Percentiles rank a stretch among this genome's conserved stretches.
phyloP scores from a whole-genome alignment of 2,888 invertebrate genomes.

The Acrocyrtus sp. region DNA sequence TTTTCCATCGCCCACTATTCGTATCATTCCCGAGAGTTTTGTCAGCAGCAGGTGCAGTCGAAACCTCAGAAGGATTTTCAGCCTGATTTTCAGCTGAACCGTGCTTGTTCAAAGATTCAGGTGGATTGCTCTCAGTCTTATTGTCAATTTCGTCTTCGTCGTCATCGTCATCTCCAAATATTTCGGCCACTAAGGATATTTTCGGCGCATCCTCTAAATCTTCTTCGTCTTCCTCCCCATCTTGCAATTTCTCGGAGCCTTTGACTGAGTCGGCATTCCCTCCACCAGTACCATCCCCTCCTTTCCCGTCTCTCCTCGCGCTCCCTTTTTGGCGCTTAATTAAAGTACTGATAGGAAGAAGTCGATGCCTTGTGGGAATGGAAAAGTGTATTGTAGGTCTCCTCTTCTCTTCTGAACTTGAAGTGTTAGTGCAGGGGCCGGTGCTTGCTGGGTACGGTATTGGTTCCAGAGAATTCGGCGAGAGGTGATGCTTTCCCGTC shows the following conservation, averaged over 20 bases:
- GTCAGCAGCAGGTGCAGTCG: background rate
- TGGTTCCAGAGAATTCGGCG: background rate
- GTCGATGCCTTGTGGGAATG: conserved; percentile 61
- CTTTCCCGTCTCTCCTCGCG: conserved; percentile 52
- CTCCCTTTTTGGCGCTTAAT: conserved; percentile 61
- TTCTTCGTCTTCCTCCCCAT: conserved; percentile 56
- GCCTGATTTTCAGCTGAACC: conserved; percentile 4
- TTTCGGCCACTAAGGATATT: conserved; percentile 60
- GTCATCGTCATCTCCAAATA: conserved; percentile 59
- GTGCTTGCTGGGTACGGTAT: background rate
- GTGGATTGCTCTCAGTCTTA: conserved; percentile 27
- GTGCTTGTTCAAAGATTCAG: background rate
- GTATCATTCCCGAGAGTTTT: conserved; percentile 1
- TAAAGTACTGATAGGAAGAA: conserved; percentile 60
- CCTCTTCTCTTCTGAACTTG: conserved; percentile 59
- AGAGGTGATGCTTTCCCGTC: background rate
- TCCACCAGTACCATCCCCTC: conserved; percentile 55
- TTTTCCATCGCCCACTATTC: conserved; percentile 35
- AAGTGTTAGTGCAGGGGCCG: conserved; percentile 12
- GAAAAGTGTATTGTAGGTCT: conserved; percentile 62
- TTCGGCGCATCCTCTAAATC: conserved; percentile 50
- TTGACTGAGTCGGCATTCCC: conserved; percentile 57
- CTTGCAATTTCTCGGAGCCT: conserved; percentile 66
- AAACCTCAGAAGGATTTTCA: conserved; percentile 4
- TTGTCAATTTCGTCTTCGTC: conserved; percentile 53